phyloP scores from a whole-genome alignment of 2,113 vertebrate genomes.

The Galbula dea region DNA sequence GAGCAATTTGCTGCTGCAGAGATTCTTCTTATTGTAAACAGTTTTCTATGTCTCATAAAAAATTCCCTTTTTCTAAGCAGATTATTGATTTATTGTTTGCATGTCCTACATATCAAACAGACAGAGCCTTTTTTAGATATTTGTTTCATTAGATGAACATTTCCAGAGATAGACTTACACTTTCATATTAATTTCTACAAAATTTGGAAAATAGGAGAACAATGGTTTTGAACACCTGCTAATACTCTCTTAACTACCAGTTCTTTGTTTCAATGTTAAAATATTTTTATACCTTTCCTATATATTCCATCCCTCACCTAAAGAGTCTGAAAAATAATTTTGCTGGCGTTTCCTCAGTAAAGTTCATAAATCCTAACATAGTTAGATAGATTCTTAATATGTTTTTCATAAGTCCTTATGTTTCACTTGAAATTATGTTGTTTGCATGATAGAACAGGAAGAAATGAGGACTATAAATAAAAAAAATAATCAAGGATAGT shows the following conservation, averaged over 20 bases:
- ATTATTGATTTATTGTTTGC: not conserved
- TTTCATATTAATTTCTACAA: not conserved
- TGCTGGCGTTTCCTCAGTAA: not conserved
- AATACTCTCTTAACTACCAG: accelerated
- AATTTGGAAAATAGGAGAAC: not conserved
- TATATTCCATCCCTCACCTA: accelerated
- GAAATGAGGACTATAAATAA: not conserved
- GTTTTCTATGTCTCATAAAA: not conserved
- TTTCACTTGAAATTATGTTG: not conserved
- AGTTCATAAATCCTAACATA: not conserved
- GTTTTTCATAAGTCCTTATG: not conserved
- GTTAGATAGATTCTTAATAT: not conserved
- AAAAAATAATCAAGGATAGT: not conserved
- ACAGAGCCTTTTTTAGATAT: not conserved
- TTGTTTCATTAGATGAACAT: not conserved
- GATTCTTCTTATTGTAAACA: not conserved
- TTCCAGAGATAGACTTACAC: not conserved
- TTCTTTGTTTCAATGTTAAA: not conserved
- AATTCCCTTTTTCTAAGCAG: not conserved
- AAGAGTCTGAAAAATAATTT: not conserved
- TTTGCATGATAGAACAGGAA: not conserved
- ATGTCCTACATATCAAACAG: not conserved
- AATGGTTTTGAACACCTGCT: accelerated
- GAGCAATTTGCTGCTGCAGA: not conserved
- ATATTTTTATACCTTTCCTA: not conserved